Evolutionary conservation across 2,888 invertebrate species (phyloP).

Genomic region (Tetanocera ferruginea): DNA sequence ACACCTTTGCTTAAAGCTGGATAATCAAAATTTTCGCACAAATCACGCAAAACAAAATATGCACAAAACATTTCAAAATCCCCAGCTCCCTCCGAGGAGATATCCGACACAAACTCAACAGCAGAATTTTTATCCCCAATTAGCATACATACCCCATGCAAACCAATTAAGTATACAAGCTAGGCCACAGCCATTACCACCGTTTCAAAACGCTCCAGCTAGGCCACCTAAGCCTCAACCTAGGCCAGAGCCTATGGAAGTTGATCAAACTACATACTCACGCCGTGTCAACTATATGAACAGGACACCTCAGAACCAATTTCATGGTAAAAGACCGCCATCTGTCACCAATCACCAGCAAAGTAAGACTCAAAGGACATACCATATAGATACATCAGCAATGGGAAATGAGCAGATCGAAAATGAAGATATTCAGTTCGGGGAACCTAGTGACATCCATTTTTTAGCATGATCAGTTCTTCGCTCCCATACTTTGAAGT

Average conservation of each 20-base stretch:
- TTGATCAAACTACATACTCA: too few species aligned
- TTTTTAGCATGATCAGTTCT: constrained; percentile 23
- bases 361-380: neutral
- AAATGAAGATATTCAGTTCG: neutral
- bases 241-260: constrained; percentile 33
- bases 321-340: constrained; percentile 23
- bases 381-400: neutral
- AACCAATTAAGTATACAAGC: neutral
- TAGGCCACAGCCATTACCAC: neutral
- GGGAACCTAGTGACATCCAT: neutral
- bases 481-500: constrained; percentile 19
- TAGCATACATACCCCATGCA: neutral
- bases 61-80: neutral
- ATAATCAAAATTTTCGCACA: constrained; percentile 12
- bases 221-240: constrained; percentile 32
- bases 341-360: neutral
- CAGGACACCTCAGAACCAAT: neutral
- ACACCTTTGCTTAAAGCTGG: constrained; percentile 18
- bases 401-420: neutral
- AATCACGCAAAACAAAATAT: neutral
- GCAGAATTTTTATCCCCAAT: neutral
- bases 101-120: neutral
- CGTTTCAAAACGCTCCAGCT: neutral
- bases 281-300: constrained; percentile 12
- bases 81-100: neutral